Base-by-base conservation (phyloP, 2,113 vertebrate genomes). In the Calyptommatus sinebrachiatus region DNA sequence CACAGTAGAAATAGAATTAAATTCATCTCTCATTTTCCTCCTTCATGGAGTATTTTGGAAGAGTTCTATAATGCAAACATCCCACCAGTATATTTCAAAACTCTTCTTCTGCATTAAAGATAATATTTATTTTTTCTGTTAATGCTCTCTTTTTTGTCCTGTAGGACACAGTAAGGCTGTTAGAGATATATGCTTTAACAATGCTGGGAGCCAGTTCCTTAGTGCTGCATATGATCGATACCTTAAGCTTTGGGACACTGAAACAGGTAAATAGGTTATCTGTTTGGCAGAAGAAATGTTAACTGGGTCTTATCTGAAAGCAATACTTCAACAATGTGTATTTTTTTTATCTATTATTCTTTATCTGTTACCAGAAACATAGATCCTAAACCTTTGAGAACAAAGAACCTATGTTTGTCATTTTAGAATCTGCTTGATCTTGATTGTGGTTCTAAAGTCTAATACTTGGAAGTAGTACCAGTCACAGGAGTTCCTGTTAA, bases 241-340 rank as follows among this genome's bases (percentile, higher is more conserved):
- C 84, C 94, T 99, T n/a, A 99, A 99, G 86, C 96, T 99, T 65
- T 99, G 98, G 98, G 98, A 99, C 92, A 94, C 97, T 0, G 98
- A 99, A 89, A 99, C 98, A 91, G 98, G 98, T 99, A 91, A 29
- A 93, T 20, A 76, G 76, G 63, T 6, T 28, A 21, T 21, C 22
- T 2, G 1, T 16, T 85, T 11, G 35, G 78, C 20, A 4, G 31
- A 18, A 57, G 18, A 18, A 1, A 18, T 57, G 14, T 57, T 57
- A 57, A 57, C 53, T 57, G 53, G 12, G 18, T 57, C 14, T 57
- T 65, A n/a, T 65, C 63, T 28, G 26, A n/a, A 26, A 65, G 63
- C 12, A 7, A 3, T 65, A 12, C 12, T 28, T 65, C 63, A 65
- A 18, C 63, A 28, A 63, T 29, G 10, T n/a, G 10, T 7, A 29